Percentiles rank a stretch among this genome's conserved stretches.
Conservation (phyloP, 2,888 invertebrate species). For the Augiades crinisus region DNA sequence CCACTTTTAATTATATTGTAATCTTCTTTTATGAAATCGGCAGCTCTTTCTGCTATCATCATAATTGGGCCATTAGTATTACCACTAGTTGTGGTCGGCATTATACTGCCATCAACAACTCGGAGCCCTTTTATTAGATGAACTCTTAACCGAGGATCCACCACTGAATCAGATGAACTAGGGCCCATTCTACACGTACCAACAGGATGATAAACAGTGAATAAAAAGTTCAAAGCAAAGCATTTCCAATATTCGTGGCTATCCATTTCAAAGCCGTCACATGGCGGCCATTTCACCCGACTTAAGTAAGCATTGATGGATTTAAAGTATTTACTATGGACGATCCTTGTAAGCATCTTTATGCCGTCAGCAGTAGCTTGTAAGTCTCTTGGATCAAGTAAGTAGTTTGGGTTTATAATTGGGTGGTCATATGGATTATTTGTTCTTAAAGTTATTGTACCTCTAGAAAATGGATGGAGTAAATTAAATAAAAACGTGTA, state of each 20-base stretch:
- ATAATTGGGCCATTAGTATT: conserved; percentile 90
- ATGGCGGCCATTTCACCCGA: conserved; percentile 44
- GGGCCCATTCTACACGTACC: conserved; percentile 83
- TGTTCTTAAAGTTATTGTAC: conserved; percentile 79
- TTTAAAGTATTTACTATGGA: conserved; percentile 46
- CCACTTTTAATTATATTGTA: conserved; percentile 16
- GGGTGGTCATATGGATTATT: too few species aligned
- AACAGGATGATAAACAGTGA: conserved; percentile 84
- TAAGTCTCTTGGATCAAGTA: conserved; percentile 79
- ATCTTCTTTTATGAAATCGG: conserved; percentile 85
- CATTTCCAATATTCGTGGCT: conserved; percentile 54
- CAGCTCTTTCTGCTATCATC: conserved; percentile 90
- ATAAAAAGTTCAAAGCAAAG: conserved; percentile 66
- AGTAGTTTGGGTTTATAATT: conserved; percentile 83
- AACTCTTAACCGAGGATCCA: conserved; percentile 82
- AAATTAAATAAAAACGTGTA: conserved; percentile 55
- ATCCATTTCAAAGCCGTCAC: conserved; percentile 43
- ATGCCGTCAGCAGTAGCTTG: conserved; percentile 48
- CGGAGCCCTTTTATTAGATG: conserved; percentile 83
- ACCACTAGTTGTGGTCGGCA: conserved; percentile 88
- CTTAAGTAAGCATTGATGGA: conserved; percentile 45
- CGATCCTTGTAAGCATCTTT: conserved; percentile 44
- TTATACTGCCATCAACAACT: too few species aligned
- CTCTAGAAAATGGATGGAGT: conserved; percentile 75
- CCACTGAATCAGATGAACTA: conserved; percentile 42